Percentiles rank a stretch among this genome's conserved stretches.
Evolutionary conservation across 2,888 invertebrate genomes (phyloP).

Genomic region (Meiosimyza decipiens): DNA sequence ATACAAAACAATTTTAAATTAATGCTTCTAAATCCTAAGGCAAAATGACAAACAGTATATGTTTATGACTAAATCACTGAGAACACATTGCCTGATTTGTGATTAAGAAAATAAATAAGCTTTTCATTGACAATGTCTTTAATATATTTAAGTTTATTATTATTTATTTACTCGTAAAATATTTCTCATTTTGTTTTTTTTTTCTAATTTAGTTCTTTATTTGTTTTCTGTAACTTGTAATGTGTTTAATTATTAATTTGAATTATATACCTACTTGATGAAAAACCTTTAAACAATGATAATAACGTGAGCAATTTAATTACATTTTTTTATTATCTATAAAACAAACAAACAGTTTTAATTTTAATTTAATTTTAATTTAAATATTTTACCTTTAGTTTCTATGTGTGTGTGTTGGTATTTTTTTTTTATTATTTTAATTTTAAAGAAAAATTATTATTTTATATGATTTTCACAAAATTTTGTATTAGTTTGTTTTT

Average conservation of each 20-base stretch:
- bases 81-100: no score
- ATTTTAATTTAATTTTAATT: not conserved
- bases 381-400: conserved; percentile 14
- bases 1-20: no score
- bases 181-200: no score
- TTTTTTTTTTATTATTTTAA: conserved; percentile 32
- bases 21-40: no score
- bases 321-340: not conserved
- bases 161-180: not conserved
- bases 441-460: conserved; percentile 11
- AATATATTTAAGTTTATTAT: not conserved
- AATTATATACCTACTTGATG: not conserved
- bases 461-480: not conserved
- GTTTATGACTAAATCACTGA: no score
- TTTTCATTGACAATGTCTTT: no score
- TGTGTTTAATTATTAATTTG: conserved; percentile 1
- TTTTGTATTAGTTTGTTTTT: conserved; percentile 23
- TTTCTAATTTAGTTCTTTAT: not conserved
- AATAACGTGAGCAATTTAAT: not conserved
- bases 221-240: conserved; percentile 11
- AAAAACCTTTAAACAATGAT: not conserved
- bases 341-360: no score
- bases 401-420: conserved; percentile 7
- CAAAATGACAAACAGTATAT: no score
- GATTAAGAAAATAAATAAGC: no score